Percentiles rank a stretch among this genome's conserved stretches.
phyloP scores from a whole-genome alignment of 2,113 vertebrate genomes.

The Ptyas mucosa region DNA sequence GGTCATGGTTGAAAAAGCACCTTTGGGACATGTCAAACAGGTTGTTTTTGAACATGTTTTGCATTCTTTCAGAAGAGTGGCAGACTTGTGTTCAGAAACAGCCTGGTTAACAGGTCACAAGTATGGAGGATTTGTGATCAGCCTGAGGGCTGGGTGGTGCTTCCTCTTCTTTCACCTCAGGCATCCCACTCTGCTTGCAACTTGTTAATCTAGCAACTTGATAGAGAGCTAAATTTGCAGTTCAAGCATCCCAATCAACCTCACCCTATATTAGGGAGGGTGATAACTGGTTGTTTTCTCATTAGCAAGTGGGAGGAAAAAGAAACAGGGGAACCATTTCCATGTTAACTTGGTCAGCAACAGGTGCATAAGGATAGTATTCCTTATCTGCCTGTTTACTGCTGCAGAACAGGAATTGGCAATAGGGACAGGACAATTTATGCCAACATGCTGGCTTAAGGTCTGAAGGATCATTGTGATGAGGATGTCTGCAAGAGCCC shows the following conservation, averaged over 20 bases:
- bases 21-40: background rate
- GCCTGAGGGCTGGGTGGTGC: background rate
- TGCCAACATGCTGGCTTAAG: background rate
- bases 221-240: background rate
- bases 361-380: background rate
- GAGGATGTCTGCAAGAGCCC: background rate
- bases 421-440: background rate
- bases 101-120: background rate
- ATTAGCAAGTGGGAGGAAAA: background rate
- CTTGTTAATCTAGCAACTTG: background rate
- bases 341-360: background rate
- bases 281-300: background rate
- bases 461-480: background rate
- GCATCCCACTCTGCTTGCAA: background rate
- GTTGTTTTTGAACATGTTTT: background rate
- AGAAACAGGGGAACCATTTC: background rate
- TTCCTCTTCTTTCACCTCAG: background rate
- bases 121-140: background rate
- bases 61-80: background rate
- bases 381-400: background rate
- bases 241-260: background rate
- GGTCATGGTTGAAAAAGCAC: background rate
- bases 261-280: background rate
- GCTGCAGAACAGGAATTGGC: background rate
- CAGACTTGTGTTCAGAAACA: background rate